A percentile compares a stretch with the other conserved stretches of the same genome.
Conservation (phyloP, 1,140 invertebrate genomes). For the Glossosoma conforme region DNA sequence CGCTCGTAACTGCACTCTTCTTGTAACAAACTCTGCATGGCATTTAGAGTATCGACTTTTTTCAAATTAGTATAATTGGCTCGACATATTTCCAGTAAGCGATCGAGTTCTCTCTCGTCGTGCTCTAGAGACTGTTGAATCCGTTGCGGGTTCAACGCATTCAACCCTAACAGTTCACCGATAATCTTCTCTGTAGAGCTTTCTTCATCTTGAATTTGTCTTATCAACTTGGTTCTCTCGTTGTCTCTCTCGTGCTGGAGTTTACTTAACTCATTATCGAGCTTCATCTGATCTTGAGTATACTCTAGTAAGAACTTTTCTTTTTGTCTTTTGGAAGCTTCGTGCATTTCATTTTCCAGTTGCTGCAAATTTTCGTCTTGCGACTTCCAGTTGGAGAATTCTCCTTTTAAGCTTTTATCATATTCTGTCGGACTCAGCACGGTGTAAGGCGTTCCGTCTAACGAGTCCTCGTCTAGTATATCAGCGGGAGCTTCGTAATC, state of each 20-base stretch:
- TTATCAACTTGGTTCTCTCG: conserved; percentile 57
- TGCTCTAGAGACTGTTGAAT: conserved; percentile 57
- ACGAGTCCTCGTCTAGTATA: conserved; percentile 26
- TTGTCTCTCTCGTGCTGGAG: conserved; percentile 59
- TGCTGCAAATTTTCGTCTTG: conserved; percentile 42
- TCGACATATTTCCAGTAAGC: conserved; percentile 51
- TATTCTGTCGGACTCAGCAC: conserved; percentile 13
- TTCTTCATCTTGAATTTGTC: conserved; percentile 56
- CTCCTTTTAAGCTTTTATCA: conserved; percentile 10
- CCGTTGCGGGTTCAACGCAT: conserved; percentile 53
- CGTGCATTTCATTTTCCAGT: conserved; percentile 45
- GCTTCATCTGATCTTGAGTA: conserved; percentile 56
- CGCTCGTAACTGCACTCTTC: conserved; percentile 56
- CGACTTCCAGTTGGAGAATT: conserved; percentile 39
- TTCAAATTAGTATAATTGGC: conserved; percentile 48
- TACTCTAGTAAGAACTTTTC: conserved; percentile 58
- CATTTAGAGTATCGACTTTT: conserved; percentile 53
- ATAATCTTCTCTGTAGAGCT: conserved; percentile 60
- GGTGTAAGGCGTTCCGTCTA: conserved; percentile 27
- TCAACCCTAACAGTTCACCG: conserved; percentile 56
- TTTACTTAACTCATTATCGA: conserved; percentile 60
- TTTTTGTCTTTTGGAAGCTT: conserved; percentile 43
- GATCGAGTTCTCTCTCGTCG: conserved; percentile 60
- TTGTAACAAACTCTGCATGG: conserved; percentile 62
- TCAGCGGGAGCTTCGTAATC: conserved; percentile 37